These are phyloP conservation scores for Heterodera schachtii DNA, from an alignment of 1,140 invertebrate species.

Conservation along the genomic window DNA sequence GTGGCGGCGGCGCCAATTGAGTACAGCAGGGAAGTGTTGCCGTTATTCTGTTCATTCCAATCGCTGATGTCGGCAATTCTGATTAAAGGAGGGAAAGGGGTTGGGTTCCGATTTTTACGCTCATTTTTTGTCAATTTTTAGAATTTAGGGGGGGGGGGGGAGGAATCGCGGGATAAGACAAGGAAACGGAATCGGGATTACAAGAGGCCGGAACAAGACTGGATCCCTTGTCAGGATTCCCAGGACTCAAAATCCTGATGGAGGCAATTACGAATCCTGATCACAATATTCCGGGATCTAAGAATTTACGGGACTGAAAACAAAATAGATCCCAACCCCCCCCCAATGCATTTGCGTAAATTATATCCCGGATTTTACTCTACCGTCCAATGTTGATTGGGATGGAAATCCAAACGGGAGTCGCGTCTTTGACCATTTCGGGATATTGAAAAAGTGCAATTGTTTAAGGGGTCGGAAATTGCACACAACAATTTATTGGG, in stretches of 20 bases:
- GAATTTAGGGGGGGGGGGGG: no score
- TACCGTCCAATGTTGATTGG: constrained; percentile 35
- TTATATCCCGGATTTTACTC: not conserved
- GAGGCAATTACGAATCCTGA: no score
- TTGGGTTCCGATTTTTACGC: not conserved
- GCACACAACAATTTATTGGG: no score
- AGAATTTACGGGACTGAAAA: not conserved
- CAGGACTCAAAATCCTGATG: no score
- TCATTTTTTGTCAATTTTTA: not conserved
- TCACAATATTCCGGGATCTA: no score
- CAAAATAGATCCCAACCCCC: not conserved
- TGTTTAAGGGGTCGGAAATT: not conserved
- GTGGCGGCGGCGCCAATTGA: constrained; percentile 45
- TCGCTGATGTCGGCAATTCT: constrained; percentile 47
- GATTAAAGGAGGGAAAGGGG: constrained; percentile 18
- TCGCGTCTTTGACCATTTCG: constrained; percentile 27
- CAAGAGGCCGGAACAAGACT: no score
- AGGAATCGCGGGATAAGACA: no score
- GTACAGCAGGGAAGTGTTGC: constrained; percentile 33
- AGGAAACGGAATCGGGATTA: no score
- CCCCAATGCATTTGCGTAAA: not conserved
- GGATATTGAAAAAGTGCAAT: constrained; percentile 7
- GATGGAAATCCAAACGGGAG: constrained; percentile 30
- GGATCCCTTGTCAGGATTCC: no score
- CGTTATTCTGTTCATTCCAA: constrained; percentile 35